Conservation (phyloP, 2,888 invertebrate species). For the Ornithoptera alexandrae region DNA sequence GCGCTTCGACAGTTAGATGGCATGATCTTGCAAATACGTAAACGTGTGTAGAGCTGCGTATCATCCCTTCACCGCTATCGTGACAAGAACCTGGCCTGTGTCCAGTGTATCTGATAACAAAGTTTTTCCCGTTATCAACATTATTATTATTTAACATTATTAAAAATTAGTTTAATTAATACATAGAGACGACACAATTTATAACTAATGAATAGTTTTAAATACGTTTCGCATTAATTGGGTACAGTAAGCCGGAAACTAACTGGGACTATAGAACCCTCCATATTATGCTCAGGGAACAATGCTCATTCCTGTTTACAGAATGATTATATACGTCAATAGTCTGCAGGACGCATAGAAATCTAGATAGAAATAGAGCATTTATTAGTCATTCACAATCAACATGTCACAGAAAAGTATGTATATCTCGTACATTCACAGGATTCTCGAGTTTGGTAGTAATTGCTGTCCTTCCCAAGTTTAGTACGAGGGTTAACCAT, state of each 20-base stretch:
- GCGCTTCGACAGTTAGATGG: conserved; percentile 10
- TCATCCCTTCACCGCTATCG: conserved; percentile 10
- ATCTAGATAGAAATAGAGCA: not conserved
- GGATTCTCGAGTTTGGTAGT: too few species aligned
- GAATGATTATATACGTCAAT: not conserved
- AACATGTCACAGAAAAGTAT: not conserved
- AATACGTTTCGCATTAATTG: not conserved
- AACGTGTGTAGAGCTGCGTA: conserved; percentile 26
- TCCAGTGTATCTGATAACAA: conserved; percentile 13
- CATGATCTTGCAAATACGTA: conserved; percentile 26
- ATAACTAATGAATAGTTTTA: not conserved
- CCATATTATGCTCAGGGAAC: not conserved
- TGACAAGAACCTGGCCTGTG: conserved; percentile 27
- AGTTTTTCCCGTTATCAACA: not conserved
- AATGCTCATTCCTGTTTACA: not conserved
- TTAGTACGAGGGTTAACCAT: too few species aligned
- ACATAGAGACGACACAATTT: not conserved
- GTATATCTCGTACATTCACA: not conserved
- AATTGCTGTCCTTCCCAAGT: too few species aligned
- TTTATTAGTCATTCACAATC: not conserved
- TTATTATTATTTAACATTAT: not conserved
- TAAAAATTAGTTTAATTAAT: not conserved
- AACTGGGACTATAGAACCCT: not conserved
- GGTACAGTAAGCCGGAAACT: not conserved
- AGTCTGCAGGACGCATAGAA: not conserved